Conservation (phyloP, 2,888 invertebrate species). For the Thysanoteuthis rhombus region DNA sequence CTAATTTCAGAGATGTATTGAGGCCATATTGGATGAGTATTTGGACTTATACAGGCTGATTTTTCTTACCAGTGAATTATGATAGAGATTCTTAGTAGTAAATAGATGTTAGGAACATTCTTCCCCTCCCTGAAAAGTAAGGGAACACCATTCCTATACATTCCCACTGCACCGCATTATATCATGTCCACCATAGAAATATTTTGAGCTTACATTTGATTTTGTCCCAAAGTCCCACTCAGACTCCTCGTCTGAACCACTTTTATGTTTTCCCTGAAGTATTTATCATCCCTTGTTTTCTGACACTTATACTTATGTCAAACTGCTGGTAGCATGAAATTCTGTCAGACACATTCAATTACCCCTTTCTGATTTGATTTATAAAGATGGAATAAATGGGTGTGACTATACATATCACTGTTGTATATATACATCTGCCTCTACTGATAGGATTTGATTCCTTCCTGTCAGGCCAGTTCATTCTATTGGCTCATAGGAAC, state of each 20-base stretch:
- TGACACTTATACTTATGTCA: not conserved
- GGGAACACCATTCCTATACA: too few relatives aligned
- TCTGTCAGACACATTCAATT: not conserved
- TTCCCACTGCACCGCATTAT: too few relatives aligned
- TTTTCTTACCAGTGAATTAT: too few relatives aligned
- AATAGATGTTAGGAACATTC: too few relatives aligned
- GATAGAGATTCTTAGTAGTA: too few relatives aligned
- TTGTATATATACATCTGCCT: not conserved
- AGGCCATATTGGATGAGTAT: too few relatives aligned
- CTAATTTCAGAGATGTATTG: too few relatives aligned
- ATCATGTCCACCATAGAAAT: not conserved
- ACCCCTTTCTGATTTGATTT: not conserved
- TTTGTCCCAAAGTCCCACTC: not conserved
- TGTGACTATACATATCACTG: not conserved
- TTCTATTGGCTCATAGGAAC: too few relatives aligned
- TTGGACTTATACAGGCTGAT: too few relatives aligned
- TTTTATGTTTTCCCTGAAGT: not conserved
- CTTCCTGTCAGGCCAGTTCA: not conserved
- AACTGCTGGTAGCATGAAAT: not conserved
- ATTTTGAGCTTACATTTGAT: not conserved
- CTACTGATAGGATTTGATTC: not conserved
- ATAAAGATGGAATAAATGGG: not conserved
- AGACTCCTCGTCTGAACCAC: not conserved
- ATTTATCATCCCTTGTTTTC: conserved; percentile 12
- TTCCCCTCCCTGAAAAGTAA: too few relatives aligned